These are phyloP conservation scores for Rambutsinella grinnellia DNA, from an alignment of 2,888 invertebrate species.

Conservation along the genomic window DNA sequence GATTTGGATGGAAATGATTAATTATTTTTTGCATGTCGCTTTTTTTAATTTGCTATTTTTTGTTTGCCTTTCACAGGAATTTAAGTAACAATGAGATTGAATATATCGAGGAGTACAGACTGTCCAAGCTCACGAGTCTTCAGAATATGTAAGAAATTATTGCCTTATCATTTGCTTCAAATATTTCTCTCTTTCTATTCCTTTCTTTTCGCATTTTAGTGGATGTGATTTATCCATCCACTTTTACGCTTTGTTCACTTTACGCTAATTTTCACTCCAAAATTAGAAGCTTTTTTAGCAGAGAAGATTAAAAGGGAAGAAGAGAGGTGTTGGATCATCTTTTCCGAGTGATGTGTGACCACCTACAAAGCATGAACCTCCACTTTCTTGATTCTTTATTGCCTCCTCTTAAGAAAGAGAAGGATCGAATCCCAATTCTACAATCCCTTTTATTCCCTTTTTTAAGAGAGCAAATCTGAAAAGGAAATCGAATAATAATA, in stretches of 20 bases:
- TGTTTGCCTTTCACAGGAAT: slow-evolving; percentile 69
- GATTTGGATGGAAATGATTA: too few relatives aligned
- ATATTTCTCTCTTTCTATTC: neutral
- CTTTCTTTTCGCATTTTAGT: neutral
- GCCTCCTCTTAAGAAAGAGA: neutral
- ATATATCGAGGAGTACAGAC: slow-evolving; percentile 71
- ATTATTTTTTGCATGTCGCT: too few relatives aligned
- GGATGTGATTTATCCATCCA: too few relatives aligned
- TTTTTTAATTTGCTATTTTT: slow-evolving; percentile 42
- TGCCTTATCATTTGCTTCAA: neutral
- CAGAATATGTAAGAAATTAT: slow-evolving; percentile 71
- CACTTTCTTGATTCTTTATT: neutral
- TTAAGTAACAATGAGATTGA: slow-evolving; percentile 72
- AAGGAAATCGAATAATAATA: too few relatives aligned
- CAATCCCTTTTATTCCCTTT: neutral
- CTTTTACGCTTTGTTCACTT: neutral
- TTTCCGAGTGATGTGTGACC: neutral
- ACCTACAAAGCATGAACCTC: neutral
- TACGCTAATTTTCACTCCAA: neutral
- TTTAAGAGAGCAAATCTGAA: neutral
- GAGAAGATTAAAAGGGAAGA: too few relatives aligned
- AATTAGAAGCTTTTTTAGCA: too few relatives aligned
- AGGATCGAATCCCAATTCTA: neutral
- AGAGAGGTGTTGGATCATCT: neutral
- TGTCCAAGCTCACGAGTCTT: slow-evolving; percentile 72